Base-by-base conservation (phyloP, 2,797 vertebrate species). In the Sebastes glaucus region DNA sequence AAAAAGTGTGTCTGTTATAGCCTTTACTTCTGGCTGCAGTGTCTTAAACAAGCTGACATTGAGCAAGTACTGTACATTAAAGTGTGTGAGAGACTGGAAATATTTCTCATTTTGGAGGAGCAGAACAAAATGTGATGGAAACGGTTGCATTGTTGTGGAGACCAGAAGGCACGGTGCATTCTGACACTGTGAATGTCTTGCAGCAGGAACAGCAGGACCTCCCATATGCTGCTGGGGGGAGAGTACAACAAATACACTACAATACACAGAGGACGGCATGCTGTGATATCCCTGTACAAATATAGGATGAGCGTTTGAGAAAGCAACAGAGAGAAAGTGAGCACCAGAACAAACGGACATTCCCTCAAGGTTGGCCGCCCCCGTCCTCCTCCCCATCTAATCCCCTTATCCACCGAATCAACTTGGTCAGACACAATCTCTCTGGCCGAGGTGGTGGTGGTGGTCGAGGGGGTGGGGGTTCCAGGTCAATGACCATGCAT, bases 321-420 rank as follows among this genome's bases (percentile, higher is more conserved):
- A 14, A 38, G 28, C 3, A 23, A 62, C 6, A 6, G 62, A 4
- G 32, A 35, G 70, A 55, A 70, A 62, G 32, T 30, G 62, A 77
- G 67, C n/a, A 27, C 20, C 27, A 65, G 67, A 49, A 22, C 49
- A 49, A 49, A 49, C 3, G 14, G 42, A 46, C 60, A 63, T 52
- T 71, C 42, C 61, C 61, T 64, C 71, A 87, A 76, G 59, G 87
- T 90, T 72, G 49, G 20, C n/a, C 4, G 0, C 2, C 69, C 35
- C 11, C 32, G 2, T 23, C 11, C 25, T 11, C 10, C 20, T 42
- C 6, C 30, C 20, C 11, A 68, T 68, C 68, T 59, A 59, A 87
- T 83, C 71, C 55, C 63, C 9, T 56, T 33, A 64, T 62, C 70
- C 62, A 69, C 23, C 27, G 6, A 78, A 63, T 81, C 67, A 71